Conservation (phyloP, 2,797 vertebrate species). For the Falco berigora region DNA sequence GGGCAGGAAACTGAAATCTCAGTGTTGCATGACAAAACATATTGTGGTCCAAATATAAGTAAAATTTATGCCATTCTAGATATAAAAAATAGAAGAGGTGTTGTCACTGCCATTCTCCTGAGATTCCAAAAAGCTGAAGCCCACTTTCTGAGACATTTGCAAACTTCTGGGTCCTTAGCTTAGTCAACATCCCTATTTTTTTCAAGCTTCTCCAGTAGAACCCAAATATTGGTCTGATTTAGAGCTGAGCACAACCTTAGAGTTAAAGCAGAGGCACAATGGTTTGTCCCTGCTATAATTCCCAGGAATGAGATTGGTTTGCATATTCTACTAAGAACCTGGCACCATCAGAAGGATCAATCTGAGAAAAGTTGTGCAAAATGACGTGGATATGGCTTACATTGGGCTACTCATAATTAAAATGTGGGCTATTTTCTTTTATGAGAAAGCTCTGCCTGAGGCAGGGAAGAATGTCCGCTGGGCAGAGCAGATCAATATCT, state of each 20-base stretch:
- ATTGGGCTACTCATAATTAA: neutral
- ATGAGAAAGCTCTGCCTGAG: neutral
- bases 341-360: neutral
- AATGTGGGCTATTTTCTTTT: neutral
- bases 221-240: neutral
- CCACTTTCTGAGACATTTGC: neutral
- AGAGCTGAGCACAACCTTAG: neutral
- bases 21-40: neutral
- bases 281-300: neutral
- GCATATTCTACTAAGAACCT: neutral
- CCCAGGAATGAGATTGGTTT: neutral
- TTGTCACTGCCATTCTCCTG: neutral
- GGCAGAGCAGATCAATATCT: neutral
- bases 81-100: neutral
- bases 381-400: neutral
- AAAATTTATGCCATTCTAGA: neutral
- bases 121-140: neutral
- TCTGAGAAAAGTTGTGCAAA: neutral
- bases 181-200: neutral
- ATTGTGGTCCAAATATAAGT: neutral
- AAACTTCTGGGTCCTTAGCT: neutral
- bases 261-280: neutral
- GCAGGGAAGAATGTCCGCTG: neutral
- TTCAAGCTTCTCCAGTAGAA: neutral
- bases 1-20: neutral